These are phyloP conservation scores for Drosophila mimica DNA, from an alignment of 2,888 invertebrate genomes.

Conservation along the genomic window DNA sequence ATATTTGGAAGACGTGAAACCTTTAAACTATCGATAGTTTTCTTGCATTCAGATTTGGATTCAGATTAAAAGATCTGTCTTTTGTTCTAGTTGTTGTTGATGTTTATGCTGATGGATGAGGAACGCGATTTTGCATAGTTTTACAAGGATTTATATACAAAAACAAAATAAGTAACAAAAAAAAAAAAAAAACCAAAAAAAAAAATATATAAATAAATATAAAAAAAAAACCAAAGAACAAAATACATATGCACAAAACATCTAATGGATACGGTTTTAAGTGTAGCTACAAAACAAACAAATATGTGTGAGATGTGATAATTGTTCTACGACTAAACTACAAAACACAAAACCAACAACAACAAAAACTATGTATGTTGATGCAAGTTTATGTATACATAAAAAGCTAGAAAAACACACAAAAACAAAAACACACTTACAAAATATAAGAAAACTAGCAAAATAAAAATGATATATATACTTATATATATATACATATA, in stretches of 20 bases:
- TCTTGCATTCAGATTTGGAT: background rate
- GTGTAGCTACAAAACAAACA: constrained; percentile 74
- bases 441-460: constrained; percentile 27
- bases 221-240: constrained; percentile 26
- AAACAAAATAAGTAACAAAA: constrained; percentile 19
- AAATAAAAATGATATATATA: constrained; percentile 15
- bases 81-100: background rate
- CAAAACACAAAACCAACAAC: constrained; percentile 20
- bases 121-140: constrained; percentile 22
- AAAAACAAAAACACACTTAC: constrained; percentile 10
- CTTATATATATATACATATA: constrained; percentile 28
- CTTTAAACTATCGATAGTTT: background rate
- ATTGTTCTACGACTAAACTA: constrained; percentile 76
- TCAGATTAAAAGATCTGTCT: background rate
- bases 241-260: constrained; percentile 74
- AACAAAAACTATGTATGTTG: constrained; percentile 59
- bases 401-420: constrained; percentile 9
- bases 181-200: constrained; percentile 1
- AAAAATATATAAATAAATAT: background rate
- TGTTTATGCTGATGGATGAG: constrained; percentile 22
- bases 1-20: background rate
- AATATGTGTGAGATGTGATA: constrained; percentile 78
- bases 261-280: constrained; percentile 73
- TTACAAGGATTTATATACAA: constrained; percentile 41
- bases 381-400: constrained; percentile 65